Evolutionary conservation across 2,888 invertebrate genomes (phyloP), one percentile per base, ranked within the genome.

Genomic region (Eristalis intricaria): DNA sequence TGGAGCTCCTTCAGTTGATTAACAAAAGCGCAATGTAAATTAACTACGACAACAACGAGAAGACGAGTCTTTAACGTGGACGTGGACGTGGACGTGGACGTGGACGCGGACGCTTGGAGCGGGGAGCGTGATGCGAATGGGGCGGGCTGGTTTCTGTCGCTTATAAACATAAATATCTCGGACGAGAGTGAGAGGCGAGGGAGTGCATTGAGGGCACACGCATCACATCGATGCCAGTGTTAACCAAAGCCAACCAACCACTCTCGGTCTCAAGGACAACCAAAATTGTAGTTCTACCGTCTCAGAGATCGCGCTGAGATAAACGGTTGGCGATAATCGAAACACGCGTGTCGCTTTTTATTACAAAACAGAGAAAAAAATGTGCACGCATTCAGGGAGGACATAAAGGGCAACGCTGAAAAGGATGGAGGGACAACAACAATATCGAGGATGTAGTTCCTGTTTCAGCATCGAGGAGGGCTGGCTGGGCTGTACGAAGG

Each of bases 1-100:
- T 69, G 29, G 70, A 71, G 69, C 83, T 82, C 63, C 84, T 87
- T 80, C 35, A 84, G 84, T 76, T 87, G 79, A 87, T 87, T 80
- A 84, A 84, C 84, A 77, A 84, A 87, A 87, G 84, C 76, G 87
- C 87, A 80, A 84, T 87, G 87, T 87, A 87, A 87, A 87, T 87
- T 87, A 87, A 84, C 84, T 71, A 87, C 87, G 84, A 84, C 83
- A 83, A 83, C 75, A 87, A 76, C 71, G 76, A 50, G 50, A 84
- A 58, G 79, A 87, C 83, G 87, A 75, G 50, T 80, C 79, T 71
- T 80, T 76, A 80, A 79, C 29, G 79, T 61, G 61, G 79, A 29
- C 29, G 29, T 29, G 29, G 32, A 32, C 32, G 32, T 29, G n/a
- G n/a, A n/a, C 26, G 2, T 3, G 3, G 26, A 26, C 26, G 26